Base-by-base conservation (phyloP, 2,113 vertebrate species). In the Silurus meridionalis region DNA sequence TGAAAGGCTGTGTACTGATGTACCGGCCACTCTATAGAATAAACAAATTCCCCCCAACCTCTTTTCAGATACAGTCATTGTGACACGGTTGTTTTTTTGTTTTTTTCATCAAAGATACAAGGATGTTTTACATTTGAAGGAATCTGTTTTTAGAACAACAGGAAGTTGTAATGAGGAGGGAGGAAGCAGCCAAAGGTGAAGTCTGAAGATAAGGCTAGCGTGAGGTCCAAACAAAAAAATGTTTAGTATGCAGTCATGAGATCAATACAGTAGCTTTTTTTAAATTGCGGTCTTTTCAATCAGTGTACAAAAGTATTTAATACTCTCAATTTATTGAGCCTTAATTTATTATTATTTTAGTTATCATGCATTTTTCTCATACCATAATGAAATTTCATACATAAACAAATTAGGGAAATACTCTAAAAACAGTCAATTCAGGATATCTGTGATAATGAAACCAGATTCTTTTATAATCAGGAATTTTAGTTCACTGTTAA, bases 161-260 rank as follows among this genome's bases (percentile, higher is more conserved):
- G 94, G 95, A 95, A 94, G 91, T 72, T 15, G 63, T 85, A 90
- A 75, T 85, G 86, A 89, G 87, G 88, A 84, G 83, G 53, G 82
- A 93, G 93, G 94, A 95, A 94, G 89, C 87, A 81, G 86, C 89
- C 83, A 25, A 91, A 91, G 87, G 88, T 93, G 92, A 74, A 84
- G 83, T 84, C 87, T 80, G 87, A 87, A 93, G 94, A 95, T 94
- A 95, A 95, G 91, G 79, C 82, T 86, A 21, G 28, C 58, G 64
- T 88, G 81, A 88, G 74, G 64, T 63, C n/a, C 69, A 46, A 67
- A 6, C 58, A 75, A 90, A 75, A 90, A 88, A 90, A 80, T 83
- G 80, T 53, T 80, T 23, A 37, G 85, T 57, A 69, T 60, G 64
- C 63, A 63, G 81, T 89, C 85, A 25, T 81, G 53, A 80, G 67